Base-by-base conservation (phyloP, 2,797 vertebrate species). In the Tiaroga cobitis region DNA sequence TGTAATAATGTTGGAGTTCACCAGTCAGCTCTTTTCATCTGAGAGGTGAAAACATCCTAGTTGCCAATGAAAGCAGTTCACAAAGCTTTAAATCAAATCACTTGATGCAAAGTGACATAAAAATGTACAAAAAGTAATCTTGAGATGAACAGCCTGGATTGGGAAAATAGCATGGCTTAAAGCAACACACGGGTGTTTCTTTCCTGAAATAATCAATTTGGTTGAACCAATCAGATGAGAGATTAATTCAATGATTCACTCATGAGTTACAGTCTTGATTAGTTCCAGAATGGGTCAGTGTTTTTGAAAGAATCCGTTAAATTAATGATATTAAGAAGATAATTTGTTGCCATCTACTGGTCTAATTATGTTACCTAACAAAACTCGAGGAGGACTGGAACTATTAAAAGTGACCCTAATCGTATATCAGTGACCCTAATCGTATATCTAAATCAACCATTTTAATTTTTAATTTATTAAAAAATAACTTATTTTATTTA, bases 1-100 rank as follows among this genome's bases (percentile, higher is more conserved):
- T 70, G 21, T 51, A 80, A 80, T 37, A 69, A 29, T 18, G n/a
- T 81, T 54, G 26, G 37, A 73, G 51, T 51, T 81, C 65, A 69
- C 32, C 18, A 11, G 11, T 16, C 11, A 80, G 18, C 77, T 29
- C 19, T 80, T 49, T 80, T 80, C 19, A 51, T 80, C 13, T 24
- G 24, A 73, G 18, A 73, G 19, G 73, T 82, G 16, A 16, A 63
- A 63, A 37, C 5, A 13, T 61, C 34, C 18, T 32, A 46, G 19
- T 24, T 73, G 37, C 34, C 68, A 73, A 13, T 72, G 6, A 72
- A 81, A 56, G 8, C n/a, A 59, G 18, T 56, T 72, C 3, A n/a
- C 54, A 61, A 73, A 63, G 24, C 59, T 29, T 63, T 63, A 63
- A 63, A 63, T 29, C 26, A 63, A 37, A 34, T 19, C 32, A 54